Percentiles rank a stretch among this genome's conserved stretches.
These are phyloP conservation scores for Xestobium rufovillosum DNA, from an alignment of 2,888 invertebrate genomes.

Conservation along the genomic window DNA sequence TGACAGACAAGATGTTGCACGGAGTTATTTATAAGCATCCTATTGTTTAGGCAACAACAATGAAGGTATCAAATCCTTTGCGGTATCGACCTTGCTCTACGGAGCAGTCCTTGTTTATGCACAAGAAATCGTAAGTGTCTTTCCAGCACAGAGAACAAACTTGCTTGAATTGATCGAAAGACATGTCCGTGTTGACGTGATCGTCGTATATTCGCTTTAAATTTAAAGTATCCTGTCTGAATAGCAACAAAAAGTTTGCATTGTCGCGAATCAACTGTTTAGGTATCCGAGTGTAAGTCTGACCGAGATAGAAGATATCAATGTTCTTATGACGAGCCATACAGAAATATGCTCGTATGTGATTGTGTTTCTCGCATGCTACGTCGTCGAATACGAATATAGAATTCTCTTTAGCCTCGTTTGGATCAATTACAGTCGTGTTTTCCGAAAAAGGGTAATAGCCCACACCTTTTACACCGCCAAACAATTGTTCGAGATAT, in stretches of 20 bases:
- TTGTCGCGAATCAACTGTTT: conserved; percentile 36
- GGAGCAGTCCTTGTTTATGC: conserved; percentile 26
- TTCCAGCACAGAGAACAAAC: conserved; percentile 28
- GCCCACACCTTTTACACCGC: too few species aligned
- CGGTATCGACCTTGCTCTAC: conserved; percentile 29
- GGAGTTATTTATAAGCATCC: too few species aligned
- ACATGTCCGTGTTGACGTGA: conserved; percentile 22
- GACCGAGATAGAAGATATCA: conserved; percentile 33
- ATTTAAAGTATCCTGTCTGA: conserved; percentile 32
- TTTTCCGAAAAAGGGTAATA: too few species aligned
- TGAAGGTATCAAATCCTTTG: conserved; percentile 25
- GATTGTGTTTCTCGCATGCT: conserved; percentile 21
- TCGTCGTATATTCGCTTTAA: conserved; percentile 25
- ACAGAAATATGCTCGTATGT: conserved; percentile 30
- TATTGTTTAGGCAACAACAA: conserved; percentile 10
- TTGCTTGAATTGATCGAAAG: conserved; percentile 23
- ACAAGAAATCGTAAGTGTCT: conserved; percentile 25
- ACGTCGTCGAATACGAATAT: too few species aligned
- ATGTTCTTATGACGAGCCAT: conserved; percentile 31
- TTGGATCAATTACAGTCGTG: too few species aligned
- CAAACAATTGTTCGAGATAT: too few species aligned
- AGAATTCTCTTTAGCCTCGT: too few species aligned
- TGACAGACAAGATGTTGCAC: too few species aligned
- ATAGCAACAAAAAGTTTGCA: conserved; percentile 30
- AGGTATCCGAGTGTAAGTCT: conserved; percentile 32